Percentiles rank a stretch among this genome's conserved stretches.
phyloP scores from a whole-genome alignment of 2,113 vertebrate species.

The zebrafish (Danio rerio) region GRCz12tu NC_133182.1:21281001-21281500 shows the following conservation, averaged over 20 bases:
- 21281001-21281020: too few relatives aligned
- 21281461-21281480: slow-evolving; percentile 59
- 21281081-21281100: neutral
- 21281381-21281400: slow-evolving; percentile 52
- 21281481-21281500: slow-evolving; percentile 21
- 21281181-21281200: neutral
- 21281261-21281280: slow-evolving; percentile 47
- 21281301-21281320: slow-evolving; percentile 49
- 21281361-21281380: slow-evolving; percentile 65
- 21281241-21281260: slow-evolving; percentile 49
- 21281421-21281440: slow-evolving; percentile 10
- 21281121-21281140: neutral
- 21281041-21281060: too few relatives aligned
- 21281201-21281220: slow-evolving; percentile 54
- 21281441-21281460: slow-evolving; percentile 32
- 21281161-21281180: neutral
- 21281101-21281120: too few relatives aligned
- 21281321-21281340: slow-evolving; percentile 54
- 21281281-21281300: slow-evolving; percentile 56
- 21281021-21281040: too few relatives aligned
- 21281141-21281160: neutral
- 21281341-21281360: slow-evolving; percentile 47
- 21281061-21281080: neutral
- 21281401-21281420: slow-evolving; percentile 54
- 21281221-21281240: slow-evolving; percentile 54